phyloP scores from a whole-genome alignment of 2,797 vertebrate genomes.

The Ctenopoma kingsleyae region DNA sequence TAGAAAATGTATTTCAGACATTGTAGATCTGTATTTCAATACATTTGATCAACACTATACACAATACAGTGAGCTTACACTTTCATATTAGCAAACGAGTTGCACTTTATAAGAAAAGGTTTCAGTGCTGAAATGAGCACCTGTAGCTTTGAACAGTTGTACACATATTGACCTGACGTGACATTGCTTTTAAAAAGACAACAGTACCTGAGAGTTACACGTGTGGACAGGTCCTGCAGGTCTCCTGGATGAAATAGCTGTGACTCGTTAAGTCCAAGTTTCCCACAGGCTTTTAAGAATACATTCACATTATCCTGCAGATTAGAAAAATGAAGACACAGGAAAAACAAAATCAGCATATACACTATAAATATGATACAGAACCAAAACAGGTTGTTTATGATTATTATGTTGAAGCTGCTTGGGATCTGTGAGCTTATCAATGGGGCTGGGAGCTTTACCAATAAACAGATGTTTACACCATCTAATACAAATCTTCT shows the following conservation, averaged over 20 bases:
- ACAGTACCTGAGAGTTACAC: slow-evolving; percentile 93
- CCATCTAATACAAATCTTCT: neutral
- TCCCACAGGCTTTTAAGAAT: slow-evolving; percentile 94
- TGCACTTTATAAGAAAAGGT: neutral
- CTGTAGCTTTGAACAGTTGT: neutral
- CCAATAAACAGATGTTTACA: neutral
- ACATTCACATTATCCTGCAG: slow-evolving; percentile 94
- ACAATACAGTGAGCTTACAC: neutral
- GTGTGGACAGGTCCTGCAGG: slow-evolving; percentile 95
- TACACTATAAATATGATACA: too few species aligned
- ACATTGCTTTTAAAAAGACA: neutral
- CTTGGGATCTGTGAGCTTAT: neutral
- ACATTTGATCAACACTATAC: too few species aligned
- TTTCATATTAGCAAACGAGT: neutral
- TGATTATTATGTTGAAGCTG: neutral
- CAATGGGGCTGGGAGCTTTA: neutral
- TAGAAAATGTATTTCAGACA: neutral
- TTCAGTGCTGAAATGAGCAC: neutral
- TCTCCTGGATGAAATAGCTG: slow-evolving; percentile 97
- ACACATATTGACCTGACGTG: neutral
- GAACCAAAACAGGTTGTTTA: neutral
- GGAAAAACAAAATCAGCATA: neutral
- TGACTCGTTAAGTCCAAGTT: slow-evolving; percentile 84
- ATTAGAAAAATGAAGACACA: neutral
- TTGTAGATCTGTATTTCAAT: neutral